These are phyloP conservation scores for Cabera pusaria DNA, from an alignment of 2,888 invertebrate species.

Conservation along the genomic window DNA sequence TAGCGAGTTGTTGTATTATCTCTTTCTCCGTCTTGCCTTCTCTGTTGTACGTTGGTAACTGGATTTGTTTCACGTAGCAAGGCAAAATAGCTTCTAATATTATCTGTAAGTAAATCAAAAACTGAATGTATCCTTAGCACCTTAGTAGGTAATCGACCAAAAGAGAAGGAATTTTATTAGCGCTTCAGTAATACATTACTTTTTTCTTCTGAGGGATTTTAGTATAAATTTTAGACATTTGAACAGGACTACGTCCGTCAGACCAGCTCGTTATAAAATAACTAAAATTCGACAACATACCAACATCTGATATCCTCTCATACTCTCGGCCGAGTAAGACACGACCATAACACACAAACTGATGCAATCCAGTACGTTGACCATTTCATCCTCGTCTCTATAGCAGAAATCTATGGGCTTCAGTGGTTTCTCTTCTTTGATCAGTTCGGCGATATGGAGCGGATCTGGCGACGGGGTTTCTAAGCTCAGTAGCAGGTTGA, in stretches of 20 bases:
- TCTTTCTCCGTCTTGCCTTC: conserved; percentile 97
- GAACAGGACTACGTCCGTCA: no score
- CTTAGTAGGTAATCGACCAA: no score
- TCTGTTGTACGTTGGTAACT: conserved; percentile 92
- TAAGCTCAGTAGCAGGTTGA: conserved; percentile 94
- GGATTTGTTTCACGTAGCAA: conserved; percentile 96
- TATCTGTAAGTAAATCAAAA: conserved; percentile 82
- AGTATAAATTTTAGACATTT: no score
- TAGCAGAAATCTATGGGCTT: conserved; percentile 99
- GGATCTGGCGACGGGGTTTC: conserved; percentile 98
- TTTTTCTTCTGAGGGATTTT: no score
- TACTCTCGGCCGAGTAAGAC: conserved; percentile 98
- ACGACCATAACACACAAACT: conserved; percentile 99
- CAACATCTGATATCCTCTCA: conserved; percentile 95
- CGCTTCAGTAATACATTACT: no score
- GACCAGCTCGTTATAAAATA: no score
- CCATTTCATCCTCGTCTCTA: conserved; percentile 98
- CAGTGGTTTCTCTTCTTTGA: conserved; percentile 95
- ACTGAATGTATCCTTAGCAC: no score
- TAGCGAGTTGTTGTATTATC: conserved; percentile 95
- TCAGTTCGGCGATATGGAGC: conserved; percentile 94
- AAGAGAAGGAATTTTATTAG: no score
- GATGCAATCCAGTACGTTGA: conserved; percentile 97
- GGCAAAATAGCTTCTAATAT: conserved; percentile 98
- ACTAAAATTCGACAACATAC: conserved; percentile 71